Conservation (phyloP, 2,113 vertebrate species). For the Neolamprologus kungweensis region DNA sequence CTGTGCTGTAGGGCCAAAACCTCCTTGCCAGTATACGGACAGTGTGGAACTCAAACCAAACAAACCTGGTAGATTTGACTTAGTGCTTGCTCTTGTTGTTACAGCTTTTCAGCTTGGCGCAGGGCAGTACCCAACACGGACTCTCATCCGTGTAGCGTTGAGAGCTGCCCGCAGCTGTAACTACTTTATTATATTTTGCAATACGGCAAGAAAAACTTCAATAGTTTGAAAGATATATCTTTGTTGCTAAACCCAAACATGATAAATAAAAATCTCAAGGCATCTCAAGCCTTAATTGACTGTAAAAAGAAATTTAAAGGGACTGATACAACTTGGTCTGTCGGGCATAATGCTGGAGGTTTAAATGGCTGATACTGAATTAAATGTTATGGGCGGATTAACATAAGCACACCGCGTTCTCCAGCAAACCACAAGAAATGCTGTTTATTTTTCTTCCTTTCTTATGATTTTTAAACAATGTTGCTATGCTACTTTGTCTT, state of each 20-base stretch:
- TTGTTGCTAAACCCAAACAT: background rate
- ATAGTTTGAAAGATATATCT: background rate
- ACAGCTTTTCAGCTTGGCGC: conserved; percentile 52
- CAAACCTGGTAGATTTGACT: conserved; percentile 49
- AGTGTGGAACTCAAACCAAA: conserved; percentile 51
- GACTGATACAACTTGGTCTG: background rate
- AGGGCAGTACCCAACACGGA: conserved; percentile 25
- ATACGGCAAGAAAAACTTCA: background rate
- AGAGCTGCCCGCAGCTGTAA: conserved; percentile 20
- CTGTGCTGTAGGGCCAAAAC: conserved; percentile 8
- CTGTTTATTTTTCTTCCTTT: conserved; percentile 45
- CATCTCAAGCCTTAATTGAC: background rate
- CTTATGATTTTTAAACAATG: conserved; percentile 42
- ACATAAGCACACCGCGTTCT: conserved; percentile 23
- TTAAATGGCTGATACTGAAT: conserved; percentile 33
- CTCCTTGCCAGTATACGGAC: conserved; percentile 28
- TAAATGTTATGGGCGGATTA: conserved; percentile 46
- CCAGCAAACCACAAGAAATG: conserved; percentile 12
- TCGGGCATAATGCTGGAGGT: background rate
- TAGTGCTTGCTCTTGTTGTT: conserved; percentile 56
- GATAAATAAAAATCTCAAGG: background rate
- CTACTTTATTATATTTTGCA: conserved; percentile 8
- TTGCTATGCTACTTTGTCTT: conserved; percentile 45
- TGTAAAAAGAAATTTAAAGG: background rate
- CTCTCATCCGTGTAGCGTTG: conserved; percentile 10